These are phyloP conservation scores for Platichthys flesus DNA, from an alignment of 2,113 vertebrate species.

Conservation along the genomic window DNA sequence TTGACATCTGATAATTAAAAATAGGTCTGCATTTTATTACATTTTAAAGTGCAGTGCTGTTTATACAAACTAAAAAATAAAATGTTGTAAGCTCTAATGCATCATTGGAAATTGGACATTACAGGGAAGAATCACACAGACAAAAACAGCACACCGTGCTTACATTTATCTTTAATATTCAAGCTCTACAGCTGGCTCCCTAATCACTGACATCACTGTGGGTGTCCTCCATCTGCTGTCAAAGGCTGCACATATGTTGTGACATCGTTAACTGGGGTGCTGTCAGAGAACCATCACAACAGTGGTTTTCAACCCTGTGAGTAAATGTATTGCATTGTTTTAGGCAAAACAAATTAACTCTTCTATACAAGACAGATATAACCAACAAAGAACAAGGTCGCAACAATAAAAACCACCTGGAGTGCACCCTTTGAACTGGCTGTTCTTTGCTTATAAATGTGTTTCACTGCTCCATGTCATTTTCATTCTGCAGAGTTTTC, in stretches of 20 bases:
- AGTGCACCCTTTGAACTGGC: neutral
- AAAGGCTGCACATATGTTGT: neutral
- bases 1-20: constrained; percentile 25
- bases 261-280: neutral
- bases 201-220: neutral
- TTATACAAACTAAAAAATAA: constrained; percentile 22
- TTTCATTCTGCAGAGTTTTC: constrained; percentile 95
- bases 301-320: neutral
- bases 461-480: constrained; percentile 86
- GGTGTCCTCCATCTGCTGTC: neutral
- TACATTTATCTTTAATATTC: neutral
- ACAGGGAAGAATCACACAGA: neutral
- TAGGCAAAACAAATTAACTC: neutral
- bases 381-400: neutral
- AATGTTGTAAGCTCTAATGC: neutral
- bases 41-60: constrained; percentile 48
- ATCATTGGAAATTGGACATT: neutral
- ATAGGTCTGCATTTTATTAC: constrained; percentile 9
- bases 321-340: neutral
- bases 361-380: neutral
- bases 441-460: neutral
- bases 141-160: neutral
- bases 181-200: neutral
- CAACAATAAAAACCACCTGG: neutral
- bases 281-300: neutral